These are phyloP conservation scores for Protosalanx chinensis DNA, from an alignment of 2,797 vertebrate species.

Conservation along the genomic window DNA sequence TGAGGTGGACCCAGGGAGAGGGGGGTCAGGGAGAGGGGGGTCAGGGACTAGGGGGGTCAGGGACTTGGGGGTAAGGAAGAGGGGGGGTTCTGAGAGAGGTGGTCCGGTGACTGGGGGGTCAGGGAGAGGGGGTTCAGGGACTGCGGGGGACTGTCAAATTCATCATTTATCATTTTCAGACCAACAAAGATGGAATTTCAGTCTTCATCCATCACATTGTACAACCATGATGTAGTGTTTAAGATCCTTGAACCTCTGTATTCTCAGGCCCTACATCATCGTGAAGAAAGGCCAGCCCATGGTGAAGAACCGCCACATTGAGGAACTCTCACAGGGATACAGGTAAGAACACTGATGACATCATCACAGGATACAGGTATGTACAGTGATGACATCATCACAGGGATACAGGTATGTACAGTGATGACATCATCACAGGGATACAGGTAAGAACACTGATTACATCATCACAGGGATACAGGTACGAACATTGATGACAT, in stretches of 20 bases:
- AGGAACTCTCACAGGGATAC: conserved; percentile 96
- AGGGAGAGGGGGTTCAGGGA: too few species aligned
- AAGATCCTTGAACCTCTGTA: conserved; percentile 5
- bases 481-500: too few species aligned
- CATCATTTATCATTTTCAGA: too few species aligned
- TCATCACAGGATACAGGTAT: not conserved
- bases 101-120: too few species aligned
- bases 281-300: conserved; percentile 93
- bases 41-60: not conserved
- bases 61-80: not conserved
- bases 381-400: too few species aligned
- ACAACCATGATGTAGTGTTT: not conserved
- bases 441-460: too few species aligned
- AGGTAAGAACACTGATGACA: conserved; percentile 71
- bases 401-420: too few species aligned
- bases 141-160: not conserved
- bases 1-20: conserved; percentile 42
- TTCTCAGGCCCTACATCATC: conserved; percentile 91
- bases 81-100: too few species aligned
- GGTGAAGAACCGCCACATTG: conserved; percentile 94
- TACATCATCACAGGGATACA: too few species aligned
- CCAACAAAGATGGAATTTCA: too few species aligned
- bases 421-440: too few species aligned
- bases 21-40: not conserved
- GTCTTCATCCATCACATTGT: too few species aligned